Base-by-base conservation (phyloP, 2,113 vertebrate genomes). In the Calyptommatus sinebrachiatus region DNA sequence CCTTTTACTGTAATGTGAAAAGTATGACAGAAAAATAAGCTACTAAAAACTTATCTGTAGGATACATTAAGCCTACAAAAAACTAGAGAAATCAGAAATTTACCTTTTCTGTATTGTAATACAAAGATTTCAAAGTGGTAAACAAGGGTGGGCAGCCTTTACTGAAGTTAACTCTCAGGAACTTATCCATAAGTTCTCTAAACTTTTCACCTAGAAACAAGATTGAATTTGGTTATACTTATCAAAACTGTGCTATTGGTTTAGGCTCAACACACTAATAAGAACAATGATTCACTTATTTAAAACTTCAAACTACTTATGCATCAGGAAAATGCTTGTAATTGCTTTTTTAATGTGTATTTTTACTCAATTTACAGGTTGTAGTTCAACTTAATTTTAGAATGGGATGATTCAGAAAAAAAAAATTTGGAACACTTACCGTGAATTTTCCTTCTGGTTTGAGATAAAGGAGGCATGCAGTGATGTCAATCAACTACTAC, bases 101-200 rank as follows among this genome's bases (percentile, higher is more conserved):
- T 95, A 96, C 95, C 95, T 96, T 96, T 94, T 96, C 95, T 91
- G 91, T 86, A 92, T 89, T 92, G 89, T 90, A 92, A 93, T 95
- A 96, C 76, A 96, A 94, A 89, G 94, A 95, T 93, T 96, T 96
- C 92, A 96, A 93, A 89, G 94, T 94, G 85, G 94, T 95, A 92
- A 96, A 96, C 91, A 96, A 93, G 67, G 95, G 93, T 83, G 93
- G 94, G 66, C 94, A 96, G 80, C 94, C 94, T 95, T 95, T 95
- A 91, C 94, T 96, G 88, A 96, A 95, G 92, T 96, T 89, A 90
- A 92, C 82, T 87, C 94, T 93, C 91, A 95, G 91, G 89, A 95
- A 96, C 84, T 92, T 95, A 94, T 94, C 94, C 92, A 92, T 89
- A 88, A 94, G 88, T 89, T 95, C 93, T 95, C 93, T 94, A 92